Base-by-base conservation (phyloP, 2,797 vertebrate species). In the Siniperca undulata region DNA sequence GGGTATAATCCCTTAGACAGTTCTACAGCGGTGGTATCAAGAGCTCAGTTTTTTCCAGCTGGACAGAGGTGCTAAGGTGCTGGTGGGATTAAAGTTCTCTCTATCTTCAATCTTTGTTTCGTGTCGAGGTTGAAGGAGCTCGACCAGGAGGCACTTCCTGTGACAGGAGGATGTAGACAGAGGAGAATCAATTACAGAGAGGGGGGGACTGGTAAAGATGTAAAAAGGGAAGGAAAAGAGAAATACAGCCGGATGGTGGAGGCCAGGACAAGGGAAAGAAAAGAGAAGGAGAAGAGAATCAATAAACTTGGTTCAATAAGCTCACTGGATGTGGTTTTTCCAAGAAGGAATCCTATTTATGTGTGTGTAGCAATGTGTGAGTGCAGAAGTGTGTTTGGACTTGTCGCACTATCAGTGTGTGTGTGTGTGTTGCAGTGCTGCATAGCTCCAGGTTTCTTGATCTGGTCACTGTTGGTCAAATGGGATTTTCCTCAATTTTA, bases 111-210 rank as follows among this genome's bases (percentile, higher is more conserved):
- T 78, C 73, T 78, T 2, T 17, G 16, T 56, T 74, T 81, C 53
- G 30, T 64, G 44, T 72, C 3, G 38, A 40, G 80, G 83, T 84
- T 72, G 5, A 68, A 77, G 27, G 52, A 74, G 60, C 56, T 78
- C 4, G 38, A 83, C 40, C 76, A 17, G 65, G 9, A 70, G 78
- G 70, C 65, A 16, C 30, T 59, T 77, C 46, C 74, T 84, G 77
- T 76, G 77, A 82, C 80, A 77, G 70, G 52, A 84, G 71, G 77
- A 82, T 81, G 55, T 70, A 56, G 64, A 83, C 78, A 67, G 62
- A 83, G 36, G 46, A 73, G 70, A 88, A 89, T 91, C 83, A 83
- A 85, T 90, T 86, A 83, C 50, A 61, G 17, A 27, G 66, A 22
- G 48, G 67, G 66, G 27, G 62, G 60, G 46, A 66, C 48, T 76